These are phyloP conservation scores for Odontesthes bonariensis DNA, from an alignment of 2,113 vertebrate genomes.

Conservation along the genomic window DNA sequence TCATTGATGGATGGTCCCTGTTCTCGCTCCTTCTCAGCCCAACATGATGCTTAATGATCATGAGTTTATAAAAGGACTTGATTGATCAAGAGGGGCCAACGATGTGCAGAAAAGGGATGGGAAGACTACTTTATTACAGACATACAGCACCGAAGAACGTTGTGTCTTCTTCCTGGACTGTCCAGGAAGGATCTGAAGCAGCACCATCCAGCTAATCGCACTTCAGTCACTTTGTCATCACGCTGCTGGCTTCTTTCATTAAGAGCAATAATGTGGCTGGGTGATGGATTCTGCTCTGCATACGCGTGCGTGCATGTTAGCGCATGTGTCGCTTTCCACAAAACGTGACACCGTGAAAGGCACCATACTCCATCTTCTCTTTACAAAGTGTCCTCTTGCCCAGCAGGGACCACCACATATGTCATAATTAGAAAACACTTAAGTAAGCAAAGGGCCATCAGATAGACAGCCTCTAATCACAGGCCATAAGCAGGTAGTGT, in stretches of 20 bases:
- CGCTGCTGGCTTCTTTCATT: constrained; percentile 90
- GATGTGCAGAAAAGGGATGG: constrained; percentile 79
- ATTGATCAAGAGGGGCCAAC: constrained; percentile 85
- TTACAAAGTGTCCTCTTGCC: constrained; percentile 93
- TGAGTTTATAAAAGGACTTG: constrained; percentile 88
- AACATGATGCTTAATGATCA: constrained; percentile 86
- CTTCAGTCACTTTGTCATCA: constrained; percentile 93
- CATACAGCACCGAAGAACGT: constrained; percentile 62
- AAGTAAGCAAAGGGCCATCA: constrained; percentile 86
- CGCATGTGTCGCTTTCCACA: constrained; percentile 77
- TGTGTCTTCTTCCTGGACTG: constrained; percentile 67
- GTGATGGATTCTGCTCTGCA: constrained; percentile 90
- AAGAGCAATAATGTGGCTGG: constrained; percentile 90
- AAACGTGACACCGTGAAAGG: constrained; percentile 76
- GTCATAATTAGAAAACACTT: constrained; percentile 99
- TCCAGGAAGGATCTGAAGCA: constrained; percentile 79
- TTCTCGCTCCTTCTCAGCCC: constrained; percentile 71
- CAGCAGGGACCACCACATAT: constrained; percentile 90
- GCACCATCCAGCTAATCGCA: constrained; percentile 88
- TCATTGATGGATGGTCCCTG: constrained; percentile 78
- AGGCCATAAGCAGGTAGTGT: constrained; percentile 85
- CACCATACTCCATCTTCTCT: constrained; percentile 87
- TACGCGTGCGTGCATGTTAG: constrained; percentile 33
- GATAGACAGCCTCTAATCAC: constrained; percentile 82
- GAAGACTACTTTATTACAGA: constrained; percentile 91